These are phyloP conservation scores for Dicrurus megarhynchus DNA, from an alignment of 2,113 vertebrate species.

Conservation along the genomic window DNA sequence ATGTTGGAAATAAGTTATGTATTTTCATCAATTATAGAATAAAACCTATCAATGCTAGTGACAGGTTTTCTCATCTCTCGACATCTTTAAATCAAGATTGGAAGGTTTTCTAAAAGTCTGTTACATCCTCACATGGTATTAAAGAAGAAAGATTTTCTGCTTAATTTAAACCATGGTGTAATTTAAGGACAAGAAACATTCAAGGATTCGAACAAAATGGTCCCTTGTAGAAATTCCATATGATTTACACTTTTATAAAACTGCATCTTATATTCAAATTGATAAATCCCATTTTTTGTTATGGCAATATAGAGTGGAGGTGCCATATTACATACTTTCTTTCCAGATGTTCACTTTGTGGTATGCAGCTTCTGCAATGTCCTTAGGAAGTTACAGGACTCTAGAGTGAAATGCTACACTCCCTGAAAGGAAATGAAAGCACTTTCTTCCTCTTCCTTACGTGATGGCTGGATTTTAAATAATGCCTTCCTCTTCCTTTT, in stretches of 20 bases:
- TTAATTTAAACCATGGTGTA: neutral
- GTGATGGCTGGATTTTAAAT: neutral
- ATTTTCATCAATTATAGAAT: constrained; percentile 8
- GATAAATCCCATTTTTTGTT: neutral
- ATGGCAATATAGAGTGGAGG: neutral
- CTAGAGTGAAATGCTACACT: neutral
- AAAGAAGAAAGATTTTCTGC: neutral
- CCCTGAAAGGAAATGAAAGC: neutral
- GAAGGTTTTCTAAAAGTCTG: neutral
- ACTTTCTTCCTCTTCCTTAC: neutral
- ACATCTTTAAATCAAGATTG: neutral
- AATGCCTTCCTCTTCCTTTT: neutral
- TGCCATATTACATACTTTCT: neutral
- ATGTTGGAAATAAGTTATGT: neutral
- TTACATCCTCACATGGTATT: neutral
- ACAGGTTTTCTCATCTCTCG: neutral
- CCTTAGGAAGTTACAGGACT: neutral
- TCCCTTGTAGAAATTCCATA: neutral
- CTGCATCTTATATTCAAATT: neutral
- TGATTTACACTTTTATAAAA: neutral
- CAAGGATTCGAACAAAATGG: neutral
- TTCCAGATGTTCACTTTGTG: neutral
- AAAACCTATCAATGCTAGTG: neutral
- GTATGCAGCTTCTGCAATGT: neutral
- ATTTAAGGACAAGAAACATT: neutral